Conservation (phyloP, 2,888 invertebrate genomes). For the Alsophila aescularia region DNA sequence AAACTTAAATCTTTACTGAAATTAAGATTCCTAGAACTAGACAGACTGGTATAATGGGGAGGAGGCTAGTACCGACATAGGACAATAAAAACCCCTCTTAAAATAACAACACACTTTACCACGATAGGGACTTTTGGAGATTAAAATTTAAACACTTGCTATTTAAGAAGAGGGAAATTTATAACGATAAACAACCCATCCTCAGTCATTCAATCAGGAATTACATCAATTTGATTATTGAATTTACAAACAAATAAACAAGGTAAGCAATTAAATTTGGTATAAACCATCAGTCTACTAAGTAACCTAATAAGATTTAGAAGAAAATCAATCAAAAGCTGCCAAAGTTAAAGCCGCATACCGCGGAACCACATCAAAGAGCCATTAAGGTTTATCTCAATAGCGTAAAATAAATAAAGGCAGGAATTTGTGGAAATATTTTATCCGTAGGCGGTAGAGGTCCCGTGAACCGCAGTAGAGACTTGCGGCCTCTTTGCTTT, state of each 20-base stretch:
- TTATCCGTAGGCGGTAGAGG: conserved; percentile 68
- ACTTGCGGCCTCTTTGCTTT: conserved; percentile 76
- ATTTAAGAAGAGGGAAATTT: conserved; percentile 4
- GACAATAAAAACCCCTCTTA: too few species aligned
- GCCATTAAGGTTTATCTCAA: conserved; percentile 80
- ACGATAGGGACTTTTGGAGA: too few species aligned
- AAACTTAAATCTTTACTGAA: too few species aligned
- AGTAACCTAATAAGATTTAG: conserved; percentile 55
- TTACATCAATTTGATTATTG: conserved; percentile 24
- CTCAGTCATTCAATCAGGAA: conserved; percentile 15
- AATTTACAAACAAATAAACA: conserved; percentile 28
- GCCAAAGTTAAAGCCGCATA: conserved; percentile 72
- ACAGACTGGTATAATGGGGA: neutral
- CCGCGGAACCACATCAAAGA: conserved; percentile 77
- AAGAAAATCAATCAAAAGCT: conserved; percentile 77
- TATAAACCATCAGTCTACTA: conserved; percentile 50
- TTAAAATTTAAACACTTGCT: too few species aligned
- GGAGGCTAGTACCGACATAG: neutral
- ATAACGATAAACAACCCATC: conserved; percentile 18
- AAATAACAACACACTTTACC: too few species aligned
- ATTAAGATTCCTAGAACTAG: too few species aligned
- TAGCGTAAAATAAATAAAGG: conserved; percentile 80
- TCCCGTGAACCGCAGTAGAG: conserved; percentile 58
- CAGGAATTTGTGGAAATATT: conserved; percentile 77
- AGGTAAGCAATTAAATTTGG: conserved; percentile 50